Conservation (phyloP, 2,888 invertebrate genomes). For the Andrena dorsata region DNA sequence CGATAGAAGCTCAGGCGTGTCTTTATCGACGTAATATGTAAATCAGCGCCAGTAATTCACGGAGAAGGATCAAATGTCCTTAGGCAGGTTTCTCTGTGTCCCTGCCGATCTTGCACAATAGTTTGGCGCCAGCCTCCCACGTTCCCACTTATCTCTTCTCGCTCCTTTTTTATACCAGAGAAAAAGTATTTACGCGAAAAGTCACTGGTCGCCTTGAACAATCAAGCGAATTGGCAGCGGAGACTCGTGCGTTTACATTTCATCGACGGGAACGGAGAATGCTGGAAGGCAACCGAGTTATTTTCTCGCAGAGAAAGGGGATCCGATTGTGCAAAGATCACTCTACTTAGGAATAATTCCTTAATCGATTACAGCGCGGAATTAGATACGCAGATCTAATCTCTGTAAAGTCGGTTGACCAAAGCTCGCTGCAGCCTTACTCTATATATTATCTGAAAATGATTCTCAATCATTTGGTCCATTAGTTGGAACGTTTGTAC, state of each 20-base stretch:
- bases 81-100: constrained; percentile 55
- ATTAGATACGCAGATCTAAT: too few species aligned
- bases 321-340: constrained; percentile 74
- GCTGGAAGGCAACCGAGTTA: too few species aligned
- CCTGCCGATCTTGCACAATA: constrained; percentile 59
- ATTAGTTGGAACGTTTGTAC: background rate
- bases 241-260: background rate
- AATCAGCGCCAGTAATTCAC: constrained; percentile 37
- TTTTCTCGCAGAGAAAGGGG: too few species aligned
- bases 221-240: background rate
- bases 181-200: constrained; percentile 33
- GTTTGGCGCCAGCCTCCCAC: constrained; percentile 67
- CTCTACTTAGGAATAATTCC: background rate
- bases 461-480: too few species aligned
- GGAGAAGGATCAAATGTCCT: constrained; percentile 59
- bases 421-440: too few species aligned
- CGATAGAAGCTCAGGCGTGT: background rate
- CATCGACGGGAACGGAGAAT: too few species aligned
- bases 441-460: background rate
- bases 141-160: constrained; percentile 77
- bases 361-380: too few species aligned
- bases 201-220: constrained; percentile 18
- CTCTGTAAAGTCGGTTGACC: too few species aligned
- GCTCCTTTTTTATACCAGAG: constrained; percentile 78
- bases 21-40: constrained; percentile 12